Evolutionary conservation across 2,113 vertebrate species (phyloP), one percentile per base, ranked within the genome.

Genomic region (Solea senegalensis): DNA sequence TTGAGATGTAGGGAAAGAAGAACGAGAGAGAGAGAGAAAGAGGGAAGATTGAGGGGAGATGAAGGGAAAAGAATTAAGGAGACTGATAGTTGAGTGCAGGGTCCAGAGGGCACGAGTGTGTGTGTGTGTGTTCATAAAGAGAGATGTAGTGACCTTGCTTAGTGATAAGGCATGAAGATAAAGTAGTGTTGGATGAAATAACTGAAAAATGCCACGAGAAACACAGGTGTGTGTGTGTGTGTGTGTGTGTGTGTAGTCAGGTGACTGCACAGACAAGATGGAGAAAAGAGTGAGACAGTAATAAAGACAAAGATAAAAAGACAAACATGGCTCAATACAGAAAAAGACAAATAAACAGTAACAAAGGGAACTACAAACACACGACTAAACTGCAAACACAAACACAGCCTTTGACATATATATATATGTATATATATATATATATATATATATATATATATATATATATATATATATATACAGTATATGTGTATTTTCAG

Each of bases 141-240:
- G 53, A 44, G 49, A 71, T 74, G 86, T 68, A 86, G 71, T 89
- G 90, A 90, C 88, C 89, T 93, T 93, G 87, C 75, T 71, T 72
- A 67, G 80, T 80, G 88, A 92, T 92, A 88, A 87, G 86, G 80
- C 82, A 86, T 87, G 79, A 88, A 91, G 87, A 91, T 82, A 86
- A 86, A 89, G 83, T 85, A 44, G n/a, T 74, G 80, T 84, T 82
- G 83, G 81, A 83, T 75, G 71, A 74, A 90, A 85, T 82, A 86
- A 82, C 78, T 59, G 57, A 26, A 43, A 59, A 59, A 59, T 40
- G n/a, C 14, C 13, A 40, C 39, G 28, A 56, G 13, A 56, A n/a
- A 57, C 13, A 40, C 11, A 2, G 8, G 55, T 65, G 49, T 52
- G 69, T 66, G 61, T 56, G 55, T 63, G 54, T 26, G 52, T 55